phyloP scores from a whole-genome alignment of 2,113 vertebrate genomes.

The Mormyrus lacerda region DNA sequence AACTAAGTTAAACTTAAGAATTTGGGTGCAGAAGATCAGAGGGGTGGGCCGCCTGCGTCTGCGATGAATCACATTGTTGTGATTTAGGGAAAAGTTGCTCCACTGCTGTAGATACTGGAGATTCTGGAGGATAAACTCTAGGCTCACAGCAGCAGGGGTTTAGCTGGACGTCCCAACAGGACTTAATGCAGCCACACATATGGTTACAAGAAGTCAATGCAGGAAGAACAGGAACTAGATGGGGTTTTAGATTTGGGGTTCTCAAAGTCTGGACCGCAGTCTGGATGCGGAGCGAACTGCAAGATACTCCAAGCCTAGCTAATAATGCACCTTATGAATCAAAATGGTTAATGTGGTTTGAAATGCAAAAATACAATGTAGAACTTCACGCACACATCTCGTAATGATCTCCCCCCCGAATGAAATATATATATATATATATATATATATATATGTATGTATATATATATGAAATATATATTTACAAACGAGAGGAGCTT shows the following conservation, averaged over 20 bases:
- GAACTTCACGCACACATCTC: not conserved
- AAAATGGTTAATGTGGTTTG: no score
- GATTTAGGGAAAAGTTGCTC: not conserved
- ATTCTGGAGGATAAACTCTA: not conserved
- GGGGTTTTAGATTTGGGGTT: not conserved
- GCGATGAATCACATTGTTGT: not conserved
- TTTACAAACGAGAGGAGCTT: no score
- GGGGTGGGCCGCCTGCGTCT: not conserved
- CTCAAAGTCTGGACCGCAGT: not conserved
- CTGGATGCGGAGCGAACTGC: not conserved
- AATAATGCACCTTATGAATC: no score
- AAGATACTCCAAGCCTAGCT: no score
- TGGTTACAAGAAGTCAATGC: constrained; percentile 84
- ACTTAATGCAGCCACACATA: constrained; percentile 87
- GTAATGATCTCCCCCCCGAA: no score
- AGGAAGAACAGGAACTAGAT: constrained; percentile 65
- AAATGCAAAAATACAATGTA: no score
- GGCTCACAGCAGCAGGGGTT: constrained; percentile 37
- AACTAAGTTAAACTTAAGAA: not conserved
- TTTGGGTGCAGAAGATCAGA: not conserved
- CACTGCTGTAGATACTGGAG: not conserved
- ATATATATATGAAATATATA: no score
- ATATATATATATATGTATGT: no score
- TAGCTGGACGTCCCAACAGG: constrained; percentile 62
- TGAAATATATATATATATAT: no score